Conservation (phyloP, 2,113 vertebrate species). For the Burhinus oedicnemus region DNA sequence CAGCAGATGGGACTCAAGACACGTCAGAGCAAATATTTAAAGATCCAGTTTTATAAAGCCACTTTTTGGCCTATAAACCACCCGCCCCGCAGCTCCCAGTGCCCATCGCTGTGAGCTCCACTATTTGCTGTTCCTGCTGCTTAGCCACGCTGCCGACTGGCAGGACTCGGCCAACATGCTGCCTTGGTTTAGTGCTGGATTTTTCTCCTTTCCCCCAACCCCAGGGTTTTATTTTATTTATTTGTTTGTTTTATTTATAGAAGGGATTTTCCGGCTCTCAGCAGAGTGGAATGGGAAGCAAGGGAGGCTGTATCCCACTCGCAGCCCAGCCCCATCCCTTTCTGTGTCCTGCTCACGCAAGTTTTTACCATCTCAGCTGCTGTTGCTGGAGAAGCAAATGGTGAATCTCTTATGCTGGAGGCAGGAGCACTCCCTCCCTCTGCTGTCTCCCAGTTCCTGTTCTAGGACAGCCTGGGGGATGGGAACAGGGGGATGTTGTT, state of each 20-base stretch:
- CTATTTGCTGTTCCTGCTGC: not conserved
- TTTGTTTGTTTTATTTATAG: conserved; percentile 35
- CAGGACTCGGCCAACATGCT: not conserved
- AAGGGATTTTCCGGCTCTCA: conserved; percentile 15
- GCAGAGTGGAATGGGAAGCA: not conserved
- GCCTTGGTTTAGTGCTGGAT: not conserved
- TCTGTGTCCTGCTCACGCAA: not conserved
- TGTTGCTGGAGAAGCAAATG: not conserved
- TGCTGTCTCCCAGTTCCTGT: not conserved
- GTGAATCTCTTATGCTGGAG: not conserved
- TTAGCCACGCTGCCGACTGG: accelerated
- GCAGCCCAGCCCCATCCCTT: not conserved
- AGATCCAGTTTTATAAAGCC: conserved; percentile 37
- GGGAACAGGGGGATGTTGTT: not conserved
- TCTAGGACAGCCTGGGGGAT: not conserved
- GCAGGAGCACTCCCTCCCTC: not conserved
- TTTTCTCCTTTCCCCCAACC: not conserved
- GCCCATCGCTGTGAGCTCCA: not conserved
- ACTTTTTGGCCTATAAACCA: conserved; percentile 25
- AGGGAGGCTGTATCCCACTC: not conserved
- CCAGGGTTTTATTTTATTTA: not conserved
- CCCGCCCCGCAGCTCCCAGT: not conserved
- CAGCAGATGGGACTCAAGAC: conserved; percentile 10
- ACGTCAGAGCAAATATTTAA: conserved; percentile 61
- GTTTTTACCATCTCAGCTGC: not conserved